Conservation (phyloP, 2,888 invertebrate genomes). For the Brenthis ino region DNA sequence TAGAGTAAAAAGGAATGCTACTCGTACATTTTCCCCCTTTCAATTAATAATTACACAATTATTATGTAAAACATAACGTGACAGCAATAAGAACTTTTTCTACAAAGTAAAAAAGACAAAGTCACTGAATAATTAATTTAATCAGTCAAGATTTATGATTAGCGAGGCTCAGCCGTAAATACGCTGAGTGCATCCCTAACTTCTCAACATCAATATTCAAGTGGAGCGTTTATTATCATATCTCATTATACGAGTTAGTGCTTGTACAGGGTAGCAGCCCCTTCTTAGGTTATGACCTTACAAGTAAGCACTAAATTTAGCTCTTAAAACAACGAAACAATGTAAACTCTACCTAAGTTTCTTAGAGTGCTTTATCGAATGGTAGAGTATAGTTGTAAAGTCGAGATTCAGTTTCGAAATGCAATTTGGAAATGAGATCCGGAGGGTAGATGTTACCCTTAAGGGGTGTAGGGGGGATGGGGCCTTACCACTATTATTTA, state of each 20-base stretch:
- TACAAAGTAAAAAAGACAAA: not conserved
- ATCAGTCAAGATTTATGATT: conserved; percentile 42
- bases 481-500: conserved; percentile 81
- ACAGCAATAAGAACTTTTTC: not conserved
- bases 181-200: conserved; percentile 75
- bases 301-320: conserved; percentile 62
- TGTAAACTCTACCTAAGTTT: conserved; percentile 48
- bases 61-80: not conserved
- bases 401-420: conserved; percentile 78
- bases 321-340: conserved; percentile 46
- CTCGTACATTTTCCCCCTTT: too few species aligned
- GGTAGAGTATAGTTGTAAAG: conserved; percentile 60
- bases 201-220: conserved; percentile 80
- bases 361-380: conserved; percentile 48
- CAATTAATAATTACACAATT: too few species aligned
- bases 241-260: conserved; percentile 83
- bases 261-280: conserved; percentile 66
- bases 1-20: too few species aligned
- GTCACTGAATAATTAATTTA: conserved; percentile 24
- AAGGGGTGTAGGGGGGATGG: conserved; percentile 66
- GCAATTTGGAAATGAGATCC: conserved; percentile 82
- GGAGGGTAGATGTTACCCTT: conserved; percentile 72
- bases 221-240: conserved; percentile 81
- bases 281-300: conserved; percentile 76
- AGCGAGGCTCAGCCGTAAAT: conserved; percentile 59